A percentile compares a stretch with the other conserved stretches of the same genome.
These are phyloP conservation scores for Apostichopus japonicus DNA, from an alignment of 35 echinoderm and acorn worm species.

Conservation along the genomic window DNA sequence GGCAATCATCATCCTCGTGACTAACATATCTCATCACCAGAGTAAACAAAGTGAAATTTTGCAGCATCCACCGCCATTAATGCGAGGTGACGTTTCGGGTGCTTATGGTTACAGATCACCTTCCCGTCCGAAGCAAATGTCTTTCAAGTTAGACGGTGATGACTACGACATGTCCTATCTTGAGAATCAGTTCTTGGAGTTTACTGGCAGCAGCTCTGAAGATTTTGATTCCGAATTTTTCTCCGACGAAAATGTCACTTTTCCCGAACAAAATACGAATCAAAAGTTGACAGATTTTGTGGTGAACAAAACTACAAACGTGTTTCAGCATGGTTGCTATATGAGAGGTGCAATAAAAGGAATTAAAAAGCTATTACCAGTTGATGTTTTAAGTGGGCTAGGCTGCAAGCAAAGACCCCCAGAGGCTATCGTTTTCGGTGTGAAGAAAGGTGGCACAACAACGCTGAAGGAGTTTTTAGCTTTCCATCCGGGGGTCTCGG, in stretches of 20 bases:
- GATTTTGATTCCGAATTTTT: not conserved
- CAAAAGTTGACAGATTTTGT: not conserved
- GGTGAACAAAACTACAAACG: constrained; percentile 1
- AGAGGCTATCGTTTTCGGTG: constrained; percentile 82
- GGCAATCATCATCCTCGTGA: not conserved
- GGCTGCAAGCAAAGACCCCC: constrained; percentile 75
- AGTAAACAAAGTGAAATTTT: not conserved
- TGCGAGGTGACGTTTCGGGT: not conserved
- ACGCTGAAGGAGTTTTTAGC: constrained; percentile 77
- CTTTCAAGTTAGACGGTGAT: not conserved
- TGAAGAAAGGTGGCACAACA: constrained; percentile 87
- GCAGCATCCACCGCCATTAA: not conserved
- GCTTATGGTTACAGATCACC: not conserved
- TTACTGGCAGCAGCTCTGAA: not conserved
- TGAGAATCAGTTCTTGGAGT: constrained; percentile 28
- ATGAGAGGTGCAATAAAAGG: constrained; percentile 20
- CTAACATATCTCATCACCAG: not conserved
- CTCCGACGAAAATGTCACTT: not conserved
- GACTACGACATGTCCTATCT: constrained; percentile 5
- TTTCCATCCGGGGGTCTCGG: constrained; percentile 78
- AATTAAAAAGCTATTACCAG: constrained; percentile 17
- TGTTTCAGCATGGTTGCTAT: constrained; percentile 49
- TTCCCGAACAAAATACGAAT: not conserved
- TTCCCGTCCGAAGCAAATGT: not conserved
- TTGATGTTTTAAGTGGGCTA: constrained; percentile 17